Evolutionary conservation across 1,140 invertebrate species (phyloP).

Genomic region (Dysdera silvatica): DNA sequence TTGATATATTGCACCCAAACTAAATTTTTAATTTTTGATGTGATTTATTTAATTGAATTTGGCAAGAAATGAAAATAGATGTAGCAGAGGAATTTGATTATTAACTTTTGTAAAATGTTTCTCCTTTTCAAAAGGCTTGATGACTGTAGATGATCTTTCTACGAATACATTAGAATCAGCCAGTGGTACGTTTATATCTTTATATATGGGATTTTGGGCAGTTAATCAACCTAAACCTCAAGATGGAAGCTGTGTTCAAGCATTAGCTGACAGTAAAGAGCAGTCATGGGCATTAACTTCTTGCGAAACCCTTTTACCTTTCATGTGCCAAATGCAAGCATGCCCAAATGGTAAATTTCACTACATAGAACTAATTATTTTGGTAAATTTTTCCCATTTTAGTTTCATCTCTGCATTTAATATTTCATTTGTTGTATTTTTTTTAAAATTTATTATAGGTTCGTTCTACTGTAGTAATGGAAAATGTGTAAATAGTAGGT

Average conservation of each 20-base stretch:
- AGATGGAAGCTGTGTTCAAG: slow-evolving; percentile 76
- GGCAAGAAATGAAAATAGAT: no score
- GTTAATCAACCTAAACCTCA: slow-evolving; percentile 68
- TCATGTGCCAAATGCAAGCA: slow-evolving; percentile 81
- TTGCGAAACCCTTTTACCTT: slow-evolving; percentile 85
- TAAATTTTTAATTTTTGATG: no score
- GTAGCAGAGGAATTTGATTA: no score
- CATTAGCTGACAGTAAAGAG: slow-evolving; percentile 48
- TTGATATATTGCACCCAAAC: no score
- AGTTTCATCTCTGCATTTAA: background rate
- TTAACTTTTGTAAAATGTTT: no score
- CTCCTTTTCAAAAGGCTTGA: no score
- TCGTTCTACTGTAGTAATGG: slow-evolving; percentile 87
- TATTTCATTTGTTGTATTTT: background rate
- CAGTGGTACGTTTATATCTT: slow-evolving; percentile 77
- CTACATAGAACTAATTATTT: background rate
- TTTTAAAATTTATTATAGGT: slow-evolving; percentile 50
- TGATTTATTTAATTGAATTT: no score
- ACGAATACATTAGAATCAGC: slow-evolving; percentile 90
- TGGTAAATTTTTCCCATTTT: slow-evolving; percentile 10
- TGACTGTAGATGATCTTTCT: slow-evolving; percentile 78
- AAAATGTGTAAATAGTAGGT: slow-evolving; percentile 74
- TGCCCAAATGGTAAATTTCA: slow-evolving; percentile 69
- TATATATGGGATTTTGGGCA: slow-evolving; percentile 63
- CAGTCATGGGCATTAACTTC: slow-evolving; percentile 88